Evolutionary conservation across 2,797 vertebrate genomes (phyloP).

Genomic region (Coranthus polyacanthus): DNA sequence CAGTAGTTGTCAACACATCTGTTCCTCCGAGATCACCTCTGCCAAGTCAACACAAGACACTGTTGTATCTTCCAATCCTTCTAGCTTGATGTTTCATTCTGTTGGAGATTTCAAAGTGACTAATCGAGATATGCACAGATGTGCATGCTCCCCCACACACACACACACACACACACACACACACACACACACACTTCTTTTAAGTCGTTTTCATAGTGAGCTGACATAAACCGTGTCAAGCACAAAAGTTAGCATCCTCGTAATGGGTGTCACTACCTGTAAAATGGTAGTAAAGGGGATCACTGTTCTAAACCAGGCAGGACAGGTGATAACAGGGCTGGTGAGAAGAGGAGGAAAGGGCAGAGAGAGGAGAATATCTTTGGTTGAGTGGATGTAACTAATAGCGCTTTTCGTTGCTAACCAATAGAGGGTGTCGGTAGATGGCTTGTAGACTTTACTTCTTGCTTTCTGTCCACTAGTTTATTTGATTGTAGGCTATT

Average conservation of each 20-base stretch:
- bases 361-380: constrained; percentile 66
- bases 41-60: constrained; percentile 69
- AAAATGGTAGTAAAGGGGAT: constrained; percentile 63
- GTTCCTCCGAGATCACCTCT: constrained; percentile 73
- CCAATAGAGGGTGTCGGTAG: constrained; percentile 79
- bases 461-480: constrained; percentile 80
- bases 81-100: constrained; percentile 61
- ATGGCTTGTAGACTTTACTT: constrained; percentile 78
- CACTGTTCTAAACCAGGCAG: constrained; percentile 64
- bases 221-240: constrained; percentile 76
- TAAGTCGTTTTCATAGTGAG: constrained; percentile 59
- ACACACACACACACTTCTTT: constrained; percentile 35
- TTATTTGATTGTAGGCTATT: constrained; percentile 83
- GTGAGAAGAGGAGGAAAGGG: constrained; percentile 56
- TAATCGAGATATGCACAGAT: constrained; percentile 49
- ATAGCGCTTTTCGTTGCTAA: constrained; percentile 77
- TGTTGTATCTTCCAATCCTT: constrained; percentile 60
- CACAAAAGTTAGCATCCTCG: constrained; percentile 80
- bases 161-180: constrained; percentile 7
- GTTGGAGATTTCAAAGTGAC: constrained; percentile 67
- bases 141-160: constrained; percentile 43
- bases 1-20: constrained; percentile 72
- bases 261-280: constrained; percentile 66
- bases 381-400: constrained; percentile 76
- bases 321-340: constrained; percentile 64